A percentile compares a stretch with the other conserved stretches of the same genome.
Conservation (phyloP, 2,797 vertebrate species). For the Urophycis tenuis region DNA sequence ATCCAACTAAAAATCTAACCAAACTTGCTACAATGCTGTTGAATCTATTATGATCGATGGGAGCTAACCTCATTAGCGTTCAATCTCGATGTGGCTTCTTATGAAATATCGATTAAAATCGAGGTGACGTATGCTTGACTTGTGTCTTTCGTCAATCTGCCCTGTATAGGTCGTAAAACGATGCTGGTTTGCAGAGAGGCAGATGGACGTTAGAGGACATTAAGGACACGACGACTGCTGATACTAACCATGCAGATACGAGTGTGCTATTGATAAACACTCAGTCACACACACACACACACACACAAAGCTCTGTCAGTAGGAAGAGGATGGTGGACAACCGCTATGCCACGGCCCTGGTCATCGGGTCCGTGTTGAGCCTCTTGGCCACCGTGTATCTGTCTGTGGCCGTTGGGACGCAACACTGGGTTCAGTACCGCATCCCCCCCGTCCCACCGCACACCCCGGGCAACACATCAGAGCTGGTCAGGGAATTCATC, state of each 20-base stretch:
- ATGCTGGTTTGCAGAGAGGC: not conserved
- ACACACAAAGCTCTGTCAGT: too few relatives aligned
- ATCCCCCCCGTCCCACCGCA: constrained; percentile 63
- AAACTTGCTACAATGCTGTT: not conserved
- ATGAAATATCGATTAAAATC: not conserved
- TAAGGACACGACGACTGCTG: not conserved
- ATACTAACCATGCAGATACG: not conserved
- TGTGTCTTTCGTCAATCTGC: not conserved
- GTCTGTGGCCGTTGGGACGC: constrained; percentile 89
- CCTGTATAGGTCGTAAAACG: not conserved
- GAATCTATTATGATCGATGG: not conserved
- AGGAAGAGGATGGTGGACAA: constrained; percentile 81
- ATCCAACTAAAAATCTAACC: not conserved
- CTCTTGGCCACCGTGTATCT: constrained; percentile 93
- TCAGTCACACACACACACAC: too few relatives aligned
- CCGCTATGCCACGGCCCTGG: constrained; percentile 93
- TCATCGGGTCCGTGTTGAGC: constrained; percentile 93
- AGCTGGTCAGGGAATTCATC: constrained; percentile 61
- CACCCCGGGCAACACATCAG: constrained; percentile 62
- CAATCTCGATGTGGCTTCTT: not conserved
- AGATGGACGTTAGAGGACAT: not conserved
- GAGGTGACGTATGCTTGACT: not conserved
- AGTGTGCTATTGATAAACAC: not conserved
- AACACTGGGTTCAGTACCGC: constrained; percentile 92
- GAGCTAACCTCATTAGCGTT: not conserved